Evolutionary conservation across 2,888 invertebrate species (phyloP), one percentile per base, ranked within the genome.

Genomic region (Epinotia brunnichana): DNA sequence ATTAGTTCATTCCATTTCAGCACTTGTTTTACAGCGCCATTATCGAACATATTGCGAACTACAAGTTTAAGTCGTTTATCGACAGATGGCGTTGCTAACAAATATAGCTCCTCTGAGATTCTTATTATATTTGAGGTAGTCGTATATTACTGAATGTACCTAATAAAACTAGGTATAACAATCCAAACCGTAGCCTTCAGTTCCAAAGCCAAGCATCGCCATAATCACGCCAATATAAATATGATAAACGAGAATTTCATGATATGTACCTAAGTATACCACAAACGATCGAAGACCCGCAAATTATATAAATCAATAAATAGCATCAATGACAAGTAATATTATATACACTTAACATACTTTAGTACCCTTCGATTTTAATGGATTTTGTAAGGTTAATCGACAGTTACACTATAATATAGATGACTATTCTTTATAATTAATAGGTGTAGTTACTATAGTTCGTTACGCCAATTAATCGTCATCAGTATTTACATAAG

Each of bases 251-350:
- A 62, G 68, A 57, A 89, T 84, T 89, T 86, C 84, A 90, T 92
- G 92, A 92, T 92, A 92, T 92, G 92, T 92, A 88, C 91, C 87
- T 90, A 92, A 89, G 88, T 92, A 92, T 91, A 92, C 90, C 90
- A 90, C 87, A 91, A 90, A 91, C 85, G 81, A 90, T 88, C 83
- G 88, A 89, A 87, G 87, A 85, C 84, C 83, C 84, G 90, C 90
- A 91, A 92, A 89, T 83, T 83, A 91, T 87, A 89, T 84, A 90
- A 91, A 87, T 83, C 81, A 90, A 90, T 92, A 92, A 92, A 92
- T 92, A 92, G 90, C 86, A 87, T 89, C 82, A 87, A 89, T 89
- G 89, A 90, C 85, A 83, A 84, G 64, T 85, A 87, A 87, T 87
- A 88, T 90, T 91, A 88, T 92, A 90, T 90, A 91, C 90, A 88